A percentile compares a stretch with the other conserved stretches of the same genome.
phyloP scores from a whole-genome alignment of 2,797 vertebrate genomes.

The Myiotriccus ornatus region DNA sequence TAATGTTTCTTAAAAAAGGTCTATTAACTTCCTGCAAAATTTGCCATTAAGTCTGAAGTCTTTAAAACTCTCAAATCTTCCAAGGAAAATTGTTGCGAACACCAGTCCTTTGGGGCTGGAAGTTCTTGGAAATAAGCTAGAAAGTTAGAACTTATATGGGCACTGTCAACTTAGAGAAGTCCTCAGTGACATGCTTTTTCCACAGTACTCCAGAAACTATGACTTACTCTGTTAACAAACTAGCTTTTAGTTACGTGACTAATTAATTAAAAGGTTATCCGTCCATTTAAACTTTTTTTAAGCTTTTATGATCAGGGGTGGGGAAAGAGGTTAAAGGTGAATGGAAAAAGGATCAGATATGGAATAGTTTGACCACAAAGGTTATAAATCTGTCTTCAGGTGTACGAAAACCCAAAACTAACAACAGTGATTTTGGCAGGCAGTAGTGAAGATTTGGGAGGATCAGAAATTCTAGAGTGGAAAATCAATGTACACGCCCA shows the following conservation, averaged over 20 bases:
- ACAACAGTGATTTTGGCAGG: not conserved
- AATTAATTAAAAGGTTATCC: not conserved
- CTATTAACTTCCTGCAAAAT: not conserved
- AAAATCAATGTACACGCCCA: slow-evolving; percentile 35
- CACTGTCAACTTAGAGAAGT: not conserved
- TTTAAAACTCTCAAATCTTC: not conserved
- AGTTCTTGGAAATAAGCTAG: not conserved
- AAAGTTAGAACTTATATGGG: not conserved
- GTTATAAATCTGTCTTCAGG: not conserved
- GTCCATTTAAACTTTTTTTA: not conserved
- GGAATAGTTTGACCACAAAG: not conserved
- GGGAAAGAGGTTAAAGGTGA: not conserved
- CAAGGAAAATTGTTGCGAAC: not conserved
- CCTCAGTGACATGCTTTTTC: not conserved
- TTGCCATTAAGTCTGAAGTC: not conserved
- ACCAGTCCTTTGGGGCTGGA: not conserved
- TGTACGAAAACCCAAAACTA: not conserved
- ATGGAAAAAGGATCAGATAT: not conserved
- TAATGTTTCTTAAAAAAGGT: not conserved
- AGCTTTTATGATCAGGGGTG: not conserved
- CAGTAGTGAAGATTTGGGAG: not conserved
- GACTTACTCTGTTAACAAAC: not conserved
- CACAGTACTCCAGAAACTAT: not conserved
- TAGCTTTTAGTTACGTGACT: not conserved
- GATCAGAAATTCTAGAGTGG: slow-evolving; percentile 14